Base-by-base conservation (phyloP, 2,888 invertebrate genomes). In the Baccha elongata region DNA sequence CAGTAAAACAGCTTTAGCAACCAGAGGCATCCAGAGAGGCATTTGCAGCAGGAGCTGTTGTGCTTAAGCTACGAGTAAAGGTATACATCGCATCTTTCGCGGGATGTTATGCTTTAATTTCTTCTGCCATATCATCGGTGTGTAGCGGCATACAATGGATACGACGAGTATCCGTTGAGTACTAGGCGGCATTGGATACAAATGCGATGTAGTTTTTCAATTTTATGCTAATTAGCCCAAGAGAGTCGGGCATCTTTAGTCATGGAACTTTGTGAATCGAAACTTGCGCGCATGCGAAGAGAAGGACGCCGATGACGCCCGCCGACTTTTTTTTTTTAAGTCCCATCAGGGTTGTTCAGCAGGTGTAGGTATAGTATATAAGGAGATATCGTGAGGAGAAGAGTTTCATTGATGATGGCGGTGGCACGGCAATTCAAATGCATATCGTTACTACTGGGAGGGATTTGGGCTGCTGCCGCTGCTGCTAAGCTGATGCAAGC, bases 191-290 rank as follows among this genome's bases (percentile, higher is more conserved):
- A 71, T 64, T 42, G 67, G 75, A 50, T 73, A 62, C 71, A 86
- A 86, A 80, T 87, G 87, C 86, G 86, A 86, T 87, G 87, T 87
- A 87, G 85, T 88, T 89, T 86, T 89, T 87, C 87, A 89, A 88
- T 89, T 89, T 89, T 89, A 89, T 89, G 89, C 89, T 89, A 89
- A 89, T 89, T 89, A 89, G 88, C 83, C 50, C n/a, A 50, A 29
- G 72, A 73, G 72, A 73, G 68, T 52, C 83, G 53, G 75, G 69
- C 53, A 78, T 78, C 78, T 83, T 73, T 83, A 83, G 83, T 73
- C 78, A 78, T 76, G 78, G 83, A 83, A 78, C 35, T 73, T 83
- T 72, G 58, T 58, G 72, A 53, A 35, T 67, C 67, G 78, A 83
- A 83, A 83, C 78, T 68, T 74, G 64, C 1, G 48, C 64, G 29